A percentile compares a stretch with the other conserved stretches of the same genome.
phyloP scores from a whole-genome alignment of 2,888 invertebrate species.

The Barypeithes pellucidus region DNA sequence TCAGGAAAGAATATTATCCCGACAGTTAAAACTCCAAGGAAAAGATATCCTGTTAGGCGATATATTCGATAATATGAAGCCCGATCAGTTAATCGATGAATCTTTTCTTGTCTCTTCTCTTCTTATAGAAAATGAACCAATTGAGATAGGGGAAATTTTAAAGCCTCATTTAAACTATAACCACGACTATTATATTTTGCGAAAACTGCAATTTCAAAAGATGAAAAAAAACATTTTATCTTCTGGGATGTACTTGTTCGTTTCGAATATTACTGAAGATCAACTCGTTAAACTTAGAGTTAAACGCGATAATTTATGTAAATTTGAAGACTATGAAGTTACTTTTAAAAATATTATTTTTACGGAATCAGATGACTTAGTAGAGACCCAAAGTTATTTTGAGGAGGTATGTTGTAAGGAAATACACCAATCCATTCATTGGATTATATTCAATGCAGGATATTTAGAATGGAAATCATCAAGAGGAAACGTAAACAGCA shows the following conservation, averaged over 20 bases:
- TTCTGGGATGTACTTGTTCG: too few species aligned
- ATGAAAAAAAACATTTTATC: too few species aligned
- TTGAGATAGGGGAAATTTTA: not conserved
- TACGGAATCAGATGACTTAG: not conserved
- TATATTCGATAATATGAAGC: not conserved
- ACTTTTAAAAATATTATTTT: not conserved
- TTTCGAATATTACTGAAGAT: too few species aligned
- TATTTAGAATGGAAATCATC: not conserved
- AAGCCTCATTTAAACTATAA: not conserved
- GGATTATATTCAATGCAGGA: slow-evolving; percentile 1
- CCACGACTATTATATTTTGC: too few species aligned
- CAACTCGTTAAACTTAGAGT: not conserved
- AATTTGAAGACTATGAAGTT: not conserved
- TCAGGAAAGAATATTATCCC: slow-evolving; percentile 26
- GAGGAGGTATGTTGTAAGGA: not conserved
- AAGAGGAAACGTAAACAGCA: not conserved
- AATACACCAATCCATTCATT: not conserved
- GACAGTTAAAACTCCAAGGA: slow-evolving; percentile 23
- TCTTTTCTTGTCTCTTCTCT: not conserved
- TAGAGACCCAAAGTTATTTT: not conserved
- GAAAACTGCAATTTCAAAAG: too few species aligned
- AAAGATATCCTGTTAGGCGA: slow-evolving; percentile 1
- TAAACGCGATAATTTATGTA: not conserved
- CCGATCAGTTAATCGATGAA: not conserved
- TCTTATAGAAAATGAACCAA: not conserved